Conservation (phyloP, 2,113 vertebrate genomes). For the Rhombomys opimus region DNA sequence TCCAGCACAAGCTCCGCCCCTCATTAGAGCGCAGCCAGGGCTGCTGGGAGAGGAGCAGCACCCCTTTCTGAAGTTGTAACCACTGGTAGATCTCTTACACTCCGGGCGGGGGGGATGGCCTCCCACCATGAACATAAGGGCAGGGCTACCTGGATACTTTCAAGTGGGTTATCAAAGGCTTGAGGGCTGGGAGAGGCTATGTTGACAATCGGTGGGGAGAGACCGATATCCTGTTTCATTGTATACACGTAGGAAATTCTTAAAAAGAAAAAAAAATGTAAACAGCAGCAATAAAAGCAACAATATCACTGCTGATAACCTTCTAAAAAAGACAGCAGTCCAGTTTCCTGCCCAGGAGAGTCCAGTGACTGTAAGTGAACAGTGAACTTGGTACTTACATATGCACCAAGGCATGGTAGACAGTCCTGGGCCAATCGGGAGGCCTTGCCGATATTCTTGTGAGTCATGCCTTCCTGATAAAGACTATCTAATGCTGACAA, state of each 20-base stretch:
- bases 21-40: not conserved
- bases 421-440: not conserved
- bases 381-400: not conserved
- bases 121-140: not conserved
- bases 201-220: not conserved
- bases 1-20: not conserved
- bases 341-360: not conserved
- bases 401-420: not conserved
- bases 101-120: not conserved
- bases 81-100: not conserved
- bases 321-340: not conserved
- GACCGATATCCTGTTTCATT: too few species aligned
- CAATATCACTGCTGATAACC: not conserved
- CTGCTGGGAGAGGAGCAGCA: too few species aligned
- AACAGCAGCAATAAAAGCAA: not conserved
- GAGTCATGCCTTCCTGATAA: constrained; percentile 57
- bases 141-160: not conserved
- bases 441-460: not conserved
- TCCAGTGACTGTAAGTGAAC: not conserved
- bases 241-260: not conserved
- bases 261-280: not conserved
- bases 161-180: not conserved
- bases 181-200: too few species aligned
- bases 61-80: not conserved
- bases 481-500: constrained; percentile 24